These are phyloP conservation scores for Tangara arthus DNA, from an alignment of 2,797 vertebrate species.

Conservation along the genomic window DNA sequence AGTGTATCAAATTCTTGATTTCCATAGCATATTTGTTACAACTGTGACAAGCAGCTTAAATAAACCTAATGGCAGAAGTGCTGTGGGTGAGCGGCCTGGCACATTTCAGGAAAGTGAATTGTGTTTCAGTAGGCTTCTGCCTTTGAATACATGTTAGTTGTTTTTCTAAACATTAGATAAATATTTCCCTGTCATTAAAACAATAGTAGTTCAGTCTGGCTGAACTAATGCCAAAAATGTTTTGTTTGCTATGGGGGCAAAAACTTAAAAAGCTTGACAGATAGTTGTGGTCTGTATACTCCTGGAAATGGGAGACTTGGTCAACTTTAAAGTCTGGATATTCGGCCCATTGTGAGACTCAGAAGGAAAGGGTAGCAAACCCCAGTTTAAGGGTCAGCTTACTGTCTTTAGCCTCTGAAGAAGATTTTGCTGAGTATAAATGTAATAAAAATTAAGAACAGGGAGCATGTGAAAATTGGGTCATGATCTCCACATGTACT, in stretches of 20 bases:
- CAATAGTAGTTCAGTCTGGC: not conserved
- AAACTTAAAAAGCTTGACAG: not conserved
- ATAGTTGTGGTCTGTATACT: not conserved
- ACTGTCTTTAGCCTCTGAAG: not conserved
- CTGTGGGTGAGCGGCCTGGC: not conserved
- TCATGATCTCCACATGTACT: not conserved
- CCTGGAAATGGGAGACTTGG: not conserved
- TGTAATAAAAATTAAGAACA: not conserved
- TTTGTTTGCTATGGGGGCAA: not conserved
- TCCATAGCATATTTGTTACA: not conserved
- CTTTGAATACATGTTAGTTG: not conserved
- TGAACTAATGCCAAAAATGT: not conserved
- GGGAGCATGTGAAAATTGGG: not conserved
- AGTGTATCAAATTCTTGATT: not conserved
- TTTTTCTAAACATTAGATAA: not conserved
- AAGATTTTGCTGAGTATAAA: not conserved
- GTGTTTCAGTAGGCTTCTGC: not conserved
- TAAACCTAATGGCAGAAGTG: not conserved
- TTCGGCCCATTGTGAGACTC: not conserved
- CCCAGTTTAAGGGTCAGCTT: not conserved
- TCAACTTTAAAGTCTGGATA: not conserved
- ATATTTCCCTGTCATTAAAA: not conserved
- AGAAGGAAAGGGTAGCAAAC: not conserved
- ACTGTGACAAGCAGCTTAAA: not conserved
- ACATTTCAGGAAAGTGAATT: not conserved